Conservation (phyloP, 2,797 vertebrate species). For the Enteromius radiatus region DNA sequence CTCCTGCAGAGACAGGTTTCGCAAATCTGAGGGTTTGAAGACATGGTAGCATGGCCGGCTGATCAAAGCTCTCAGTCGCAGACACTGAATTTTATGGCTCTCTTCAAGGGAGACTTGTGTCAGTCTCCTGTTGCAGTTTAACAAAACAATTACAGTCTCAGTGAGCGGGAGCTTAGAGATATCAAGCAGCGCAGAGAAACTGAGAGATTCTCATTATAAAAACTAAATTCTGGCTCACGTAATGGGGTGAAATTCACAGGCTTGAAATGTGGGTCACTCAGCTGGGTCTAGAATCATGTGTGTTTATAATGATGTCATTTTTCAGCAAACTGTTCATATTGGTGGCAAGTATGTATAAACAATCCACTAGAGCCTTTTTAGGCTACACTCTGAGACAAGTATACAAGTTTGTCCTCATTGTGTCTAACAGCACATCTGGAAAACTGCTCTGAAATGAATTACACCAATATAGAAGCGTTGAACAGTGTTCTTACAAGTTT, state of each 20-base stretch:
- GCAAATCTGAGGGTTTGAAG: constrained; percentile 21
- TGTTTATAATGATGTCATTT: constrained; percentile 54
- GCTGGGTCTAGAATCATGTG: constrained; percentile 45
- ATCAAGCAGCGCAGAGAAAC: constrained; percentile 20
- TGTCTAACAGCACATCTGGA: constrained; percentile 20
- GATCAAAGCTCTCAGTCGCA: constrained; percentile 36
- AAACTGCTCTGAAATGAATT: constrained; percentile 12
- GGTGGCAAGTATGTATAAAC: constrained; percentile 43
- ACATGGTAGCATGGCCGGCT: constrained; percentile 5
- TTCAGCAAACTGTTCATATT: constrained; percentile 13
- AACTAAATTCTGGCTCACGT: constrained; percentile 50
- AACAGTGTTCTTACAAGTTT: constrained; percentile 1
- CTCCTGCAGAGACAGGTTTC: constrained; percentile 38
- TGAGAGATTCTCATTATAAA: constrained; percentile 46
- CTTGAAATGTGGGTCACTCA: constrained; percentile 50
- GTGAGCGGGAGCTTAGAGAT: constrained; percentile 35
- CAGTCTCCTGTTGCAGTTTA: constrained; percentile 37
- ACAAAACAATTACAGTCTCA: constrained; percentile 51
- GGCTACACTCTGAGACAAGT: constrained; percentile 13
- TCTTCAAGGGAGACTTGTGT: constrained; percentile 23
- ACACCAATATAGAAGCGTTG: not conserved
- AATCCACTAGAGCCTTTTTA: constrained; percentile 40
- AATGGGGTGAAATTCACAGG: constrained; percentile 41
- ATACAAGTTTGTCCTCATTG: constrained; percentile 26
- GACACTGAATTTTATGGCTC: constrained; percentile 32